These are phyloP conservation scores for Thymelicus acteon DNA, from an alignment of 2,888 invertebrate species.

Conservation along the genomic window DNA sequence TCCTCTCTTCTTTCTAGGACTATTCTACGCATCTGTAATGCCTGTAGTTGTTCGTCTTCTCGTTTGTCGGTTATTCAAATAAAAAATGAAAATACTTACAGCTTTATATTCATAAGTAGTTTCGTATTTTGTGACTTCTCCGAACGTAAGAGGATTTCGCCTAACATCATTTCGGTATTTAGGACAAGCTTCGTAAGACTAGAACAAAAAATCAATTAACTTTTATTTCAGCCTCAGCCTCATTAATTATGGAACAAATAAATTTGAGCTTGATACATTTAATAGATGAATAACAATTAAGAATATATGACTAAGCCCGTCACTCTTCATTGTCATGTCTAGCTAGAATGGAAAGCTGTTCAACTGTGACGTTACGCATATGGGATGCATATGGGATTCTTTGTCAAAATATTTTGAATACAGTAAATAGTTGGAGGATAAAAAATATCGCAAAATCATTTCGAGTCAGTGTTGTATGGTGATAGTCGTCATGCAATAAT, in stretches of 20 bases:
- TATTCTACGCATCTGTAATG: too few species aligned
- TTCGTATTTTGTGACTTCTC: conserved; percentile 31
- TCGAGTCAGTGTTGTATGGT: too few species aligned
- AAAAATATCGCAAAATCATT: too few species aligned
- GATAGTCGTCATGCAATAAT: too few species aligned
- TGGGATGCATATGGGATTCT: too few species aligned
- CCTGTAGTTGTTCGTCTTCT: too few species aligned
- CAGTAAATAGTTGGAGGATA: too few species aligned
- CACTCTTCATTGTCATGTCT: background rate
- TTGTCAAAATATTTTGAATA: too few species aligned
- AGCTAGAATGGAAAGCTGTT: background rate
- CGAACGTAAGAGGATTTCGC: conserved; percentile 19
- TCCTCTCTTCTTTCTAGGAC: too few species aligned
- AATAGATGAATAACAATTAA: background rate
- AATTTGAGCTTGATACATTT: background rate
- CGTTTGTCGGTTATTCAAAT: conserved; percentile 41
- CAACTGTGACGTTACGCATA: background rate
- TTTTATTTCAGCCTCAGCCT: background rate
- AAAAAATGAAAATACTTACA: conserved; percentile 24
- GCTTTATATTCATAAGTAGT: conserved; percentile 16
- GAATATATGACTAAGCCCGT: background rate
- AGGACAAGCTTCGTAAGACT: conserved; percentile 39
- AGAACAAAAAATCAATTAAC: conserved; percentile 10
- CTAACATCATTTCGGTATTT: conserved; percentile 26
- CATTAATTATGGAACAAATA: background rate